Evolutionary conservation across 2,797 vertebrate genomes (phyloP).

Genomic region (Synanceia verrucosa): DNA sequence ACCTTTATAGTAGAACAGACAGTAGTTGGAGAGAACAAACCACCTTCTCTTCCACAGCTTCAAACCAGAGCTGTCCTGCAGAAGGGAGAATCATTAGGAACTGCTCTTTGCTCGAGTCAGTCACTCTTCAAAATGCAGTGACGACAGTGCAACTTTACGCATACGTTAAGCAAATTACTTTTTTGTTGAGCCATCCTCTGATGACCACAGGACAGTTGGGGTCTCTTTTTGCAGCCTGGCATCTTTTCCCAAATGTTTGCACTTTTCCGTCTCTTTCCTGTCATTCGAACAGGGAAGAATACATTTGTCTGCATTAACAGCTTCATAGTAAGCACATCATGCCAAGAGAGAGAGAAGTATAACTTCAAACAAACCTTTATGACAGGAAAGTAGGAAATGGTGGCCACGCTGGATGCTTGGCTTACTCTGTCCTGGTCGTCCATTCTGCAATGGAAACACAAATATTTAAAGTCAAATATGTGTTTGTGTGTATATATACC

Average conservation of each 20-base stretch:
- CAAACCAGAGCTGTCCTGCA: constrained; percentile 90
- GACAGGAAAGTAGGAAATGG: constrained; percentile 84
- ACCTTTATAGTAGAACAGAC: constrained; percentile 95
- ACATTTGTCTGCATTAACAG: neutral
- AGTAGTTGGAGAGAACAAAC: constrained; percentile 93
- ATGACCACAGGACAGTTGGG: constrained; percentile 90
- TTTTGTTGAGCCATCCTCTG: constrained; percentile 93
- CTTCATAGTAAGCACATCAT: neutral
- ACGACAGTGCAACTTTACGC: neutral
- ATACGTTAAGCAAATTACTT: constrained; percentile 70
- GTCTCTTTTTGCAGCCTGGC: constrained; percentile 86
- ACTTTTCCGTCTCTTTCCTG: constrained; percentile 79
- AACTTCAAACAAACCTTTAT: constrained; percentile 72
- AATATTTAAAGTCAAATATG: no score
- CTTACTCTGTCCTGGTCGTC: constrained; percentile 86
- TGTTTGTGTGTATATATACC: no score
- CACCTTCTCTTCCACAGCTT: constrained; percentile 94
- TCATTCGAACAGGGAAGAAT: neutral
- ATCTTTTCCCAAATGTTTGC: constrained; percentile 90
- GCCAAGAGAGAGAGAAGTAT: rapidly evolving
- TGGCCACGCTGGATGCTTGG: constrained; percentile 87
- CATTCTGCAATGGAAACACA: constrained; percentile 78
- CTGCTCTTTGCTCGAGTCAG: neutral
- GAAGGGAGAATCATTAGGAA: constrained; percentile 21
- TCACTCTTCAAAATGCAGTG: neutral